Evolutionary conservation across 2,113 vertebrate genomes (phyloP).

Genomic region (Andinoacara biseriatus): DNA sequence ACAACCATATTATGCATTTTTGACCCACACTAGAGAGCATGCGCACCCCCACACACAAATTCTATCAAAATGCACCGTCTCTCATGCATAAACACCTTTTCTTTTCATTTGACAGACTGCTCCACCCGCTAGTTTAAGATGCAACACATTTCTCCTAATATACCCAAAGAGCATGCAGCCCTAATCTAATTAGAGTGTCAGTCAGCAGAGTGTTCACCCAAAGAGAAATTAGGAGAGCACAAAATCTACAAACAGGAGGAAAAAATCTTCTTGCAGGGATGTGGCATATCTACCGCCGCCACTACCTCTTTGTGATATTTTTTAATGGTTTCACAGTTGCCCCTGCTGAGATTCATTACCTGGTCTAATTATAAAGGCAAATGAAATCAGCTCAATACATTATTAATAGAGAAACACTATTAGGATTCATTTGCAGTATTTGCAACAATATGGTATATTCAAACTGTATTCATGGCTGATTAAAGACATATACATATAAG

Average conservation of each 20-base stretch:
- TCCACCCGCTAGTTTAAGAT: conserved; percentile 76
- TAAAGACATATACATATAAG: conserved; percentile 71
- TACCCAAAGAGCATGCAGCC: conserved; percentile 79
- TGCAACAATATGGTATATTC: conserved; percentile 82
- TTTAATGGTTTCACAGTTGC: conserved; percentile 71
- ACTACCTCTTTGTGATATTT: conserved; percentile 46
- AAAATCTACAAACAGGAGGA: conserved; percentile 71
- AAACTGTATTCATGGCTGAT: conserved; percentile 80
- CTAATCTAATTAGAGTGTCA: conserved; percentile 85
- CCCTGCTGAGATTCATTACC: conserved; percentile 83
- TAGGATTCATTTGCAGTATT: conserved; percentile 80
- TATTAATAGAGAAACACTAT: conserved; percentile 80
- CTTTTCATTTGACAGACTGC: conserved; percentile 66
- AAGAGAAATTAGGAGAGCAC: conserved; percentile 73
- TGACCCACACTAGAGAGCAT: neutral
- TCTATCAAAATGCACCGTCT: conserved; percentile 37
- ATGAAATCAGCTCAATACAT: conserved; percentile 85
- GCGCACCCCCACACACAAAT: neutral
- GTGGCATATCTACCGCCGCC: conserved; percentile 55
- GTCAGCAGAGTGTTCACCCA: conserved; percentile 79
- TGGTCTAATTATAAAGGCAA: conserved; percentile 85
- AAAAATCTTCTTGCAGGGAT: conserved; percentile 52
- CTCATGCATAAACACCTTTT: conserved; percentile 67
- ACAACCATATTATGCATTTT: conserved; percentile 33
- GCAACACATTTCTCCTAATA: conserved; percentile 74